Conservation (phyloP, 30 jellyfish, hydroid and myxozoan genomes). For the Turritopsis dohrnii region DNA sequence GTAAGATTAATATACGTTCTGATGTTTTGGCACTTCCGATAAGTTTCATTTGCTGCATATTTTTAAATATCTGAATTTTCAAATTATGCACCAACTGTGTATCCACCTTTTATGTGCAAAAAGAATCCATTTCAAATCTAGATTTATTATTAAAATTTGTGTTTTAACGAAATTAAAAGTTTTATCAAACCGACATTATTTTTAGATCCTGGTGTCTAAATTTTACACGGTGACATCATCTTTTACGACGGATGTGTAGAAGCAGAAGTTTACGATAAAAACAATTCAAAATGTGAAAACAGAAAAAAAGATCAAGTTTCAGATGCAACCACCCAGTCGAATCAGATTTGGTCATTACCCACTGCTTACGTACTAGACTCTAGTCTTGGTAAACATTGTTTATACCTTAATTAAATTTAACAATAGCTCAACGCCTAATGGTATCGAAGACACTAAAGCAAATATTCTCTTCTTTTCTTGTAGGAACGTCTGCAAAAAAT, state of each 20-base stretch:
- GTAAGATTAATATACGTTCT: too few species aligned
- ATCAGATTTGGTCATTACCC: background rate
- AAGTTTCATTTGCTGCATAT: too few species aligned
- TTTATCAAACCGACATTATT: background rate
- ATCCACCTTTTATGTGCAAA: too few species aligned
- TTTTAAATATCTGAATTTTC: too few species aligned
- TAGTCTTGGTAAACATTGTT: background rate
- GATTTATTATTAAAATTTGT: too few species aligned
- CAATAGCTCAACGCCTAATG: background rate
- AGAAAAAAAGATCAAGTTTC: background rate
- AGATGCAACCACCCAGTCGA: background rate
- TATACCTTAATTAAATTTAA: background rate
- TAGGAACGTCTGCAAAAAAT: background rate
- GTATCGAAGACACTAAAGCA: background rate
- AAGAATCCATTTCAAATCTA: too few species aligned
- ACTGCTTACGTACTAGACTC: background rate
- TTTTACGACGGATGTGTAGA: background rate
- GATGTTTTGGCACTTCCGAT: too few species aligned
- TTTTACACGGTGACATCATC: background rate
- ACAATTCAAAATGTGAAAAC: background rate
- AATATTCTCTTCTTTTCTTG: background rate
- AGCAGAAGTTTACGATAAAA: background rate
- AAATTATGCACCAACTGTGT: too few species aligned
- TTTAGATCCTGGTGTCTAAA: background rate
- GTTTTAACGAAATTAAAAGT: too few species aligned